A percentile compares a stretch with the other conserved stretches of the same genome.
Conservation (phyloP, 2,888 invertebrate species). For the Cephus rjabovi region DNA sequence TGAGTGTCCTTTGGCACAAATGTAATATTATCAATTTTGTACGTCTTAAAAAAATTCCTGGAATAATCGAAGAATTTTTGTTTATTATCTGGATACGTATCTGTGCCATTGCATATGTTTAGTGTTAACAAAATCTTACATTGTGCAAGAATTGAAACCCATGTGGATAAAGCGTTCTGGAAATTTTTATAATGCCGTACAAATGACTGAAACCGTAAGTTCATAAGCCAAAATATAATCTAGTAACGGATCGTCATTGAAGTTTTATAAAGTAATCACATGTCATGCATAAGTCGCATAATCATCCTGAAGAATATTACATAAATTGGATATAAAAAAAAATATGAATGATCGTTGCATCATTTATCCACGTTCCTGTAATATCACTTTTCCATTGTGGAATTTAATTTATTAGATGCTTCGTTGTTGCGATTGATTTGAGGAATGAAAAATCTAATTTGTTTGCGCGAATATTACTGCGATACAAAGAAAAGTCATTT, state of each 20-base stretch:
- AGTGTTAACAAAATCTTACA: constrained; percentile 37
- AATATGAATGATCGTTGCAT: not conserved
- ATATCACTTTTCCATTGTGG: not conserved
- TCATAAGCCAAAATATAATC: not conserved
- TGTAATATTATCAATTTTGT: constrained; percentile 14
- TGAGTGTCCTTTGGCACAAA: constrained; percentile 48
- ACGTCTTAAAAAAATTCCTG: not conserved
- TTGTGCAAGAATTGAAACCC: constrained; percentile 38
- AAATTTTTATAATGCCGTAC: not conserved
- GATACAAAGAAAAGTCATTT: not conserved
- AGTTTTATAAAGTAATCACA: not conserved
- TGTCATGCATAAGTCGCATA: not conserved
- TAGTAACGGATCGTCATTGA: not conserved
- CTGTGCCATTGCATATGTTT: not conserved
- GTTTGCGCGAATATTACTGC: not conserved
- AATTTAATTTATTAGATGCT: not conserved
- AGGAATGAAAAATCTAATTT: not conserved
- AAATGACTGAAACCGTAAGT: not conserved
- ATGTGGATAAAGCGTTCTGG: not conserved
- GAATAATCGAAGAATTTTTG: not conserved
- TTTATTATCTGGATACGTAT: not conserved
- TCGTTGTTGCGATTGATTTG: not conserved
- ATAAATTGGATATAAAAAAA: not conserved
- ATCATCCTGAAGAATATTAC: not conserved
- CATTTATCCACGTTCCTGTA: not conserved